Percentiles rank a stretch among this genome's conserved stretches.
These are phyloP conservation scores for Amiota communis DNA, from an alignment of 2,888 invertebrate species.

Conservation along the genomic window DNA sequence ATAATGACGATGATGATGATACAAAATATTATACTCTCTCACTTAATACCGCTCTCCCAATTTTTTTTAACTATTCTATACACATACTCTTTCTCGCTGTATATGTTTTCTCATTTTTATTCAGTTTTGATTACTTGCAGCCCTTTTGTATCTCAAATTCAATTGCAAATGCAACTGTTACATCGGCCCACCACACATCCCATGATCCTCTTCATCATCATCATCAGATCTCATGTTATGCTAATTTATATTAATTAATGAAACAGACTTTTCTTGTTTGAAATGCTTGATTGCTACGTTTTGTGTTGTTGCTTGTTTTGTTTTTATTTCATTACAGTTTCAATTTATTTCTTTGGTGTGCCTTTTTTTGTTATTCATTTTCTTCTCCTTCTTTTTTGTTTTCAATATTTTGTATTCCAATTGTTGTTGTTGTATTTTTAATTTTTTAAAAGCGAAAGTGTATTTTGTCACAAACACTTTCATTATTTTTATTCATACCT, in stretches of 20 bases:
- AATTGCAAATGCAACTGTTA: too few species aligned
- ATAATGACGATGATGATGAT: too few species aligned
- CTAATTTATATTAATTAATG: conserved; percentile 32
- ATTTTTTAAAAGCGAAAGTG: conserved; percentile 26
- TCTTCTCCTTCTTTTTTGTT: conserved; percentile 15
- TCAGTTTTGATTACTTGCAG: background rate
- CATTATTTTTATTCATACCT: background rate
- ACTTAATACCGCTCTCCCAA: too few species aligned
- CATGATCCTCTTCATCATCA: too few species aligned
- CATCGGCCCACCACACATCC: background rate
- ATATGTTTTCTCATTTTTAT: background rate
- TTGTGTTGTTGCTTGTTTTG: conserved; percentile 13
- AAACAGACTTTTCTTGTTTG: conserved; percentile 23
- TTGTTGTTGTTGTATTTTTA: background rate
- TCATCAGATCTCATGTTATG: background rate
- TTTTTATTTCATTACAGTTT: conserved; percentile 24
- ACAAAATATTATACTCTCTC: too few species aligned
- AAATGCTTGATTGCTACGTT: conserved; percentile 22
- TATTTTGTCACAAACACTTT: background rate
- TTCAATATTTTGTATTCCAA: background rate
- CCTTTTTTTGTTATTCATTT: conserved; percentile 23
- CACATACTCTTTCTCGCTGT: too few species aligned
- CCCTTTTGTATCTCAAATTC: too few species aligned
- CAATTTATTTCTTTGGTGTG: conserved; percentile 18
- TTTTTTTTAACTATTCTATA: too few species aligned